These are phyloP conservation scores for Morelia viridis DNA, from an alignment of 2,797 vertebrate species.

Conservation along the genomic window DNA sequence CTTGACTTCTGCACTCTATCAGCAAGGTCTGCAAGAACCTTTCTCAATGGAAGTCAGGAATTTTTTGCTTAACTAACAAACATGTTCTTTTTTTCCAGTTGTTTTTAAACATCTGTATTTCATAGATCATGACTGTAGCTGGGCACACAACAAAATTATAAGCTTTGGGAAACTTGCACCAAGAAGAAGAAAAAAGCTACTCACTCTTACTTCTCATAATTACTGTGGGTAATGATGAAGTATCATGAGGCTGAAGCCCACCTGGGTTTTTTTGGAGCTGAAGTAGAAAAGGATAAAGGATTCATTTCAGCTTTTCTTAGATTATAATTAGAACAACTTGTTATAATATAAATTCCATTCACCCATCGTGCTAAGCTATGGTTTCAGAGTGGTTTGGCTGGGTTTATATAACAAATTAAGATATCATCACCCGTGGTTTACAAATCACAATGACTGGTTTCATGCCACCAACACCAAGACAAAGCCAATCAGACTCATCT, in stretches of 20 bases:
- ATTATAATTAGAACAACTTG: not conserved
- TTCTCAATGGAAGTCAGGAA: not conserved
- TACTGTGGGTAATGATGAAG: slow-evolving; percentile 82
- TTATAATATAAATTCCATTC: not conserved
- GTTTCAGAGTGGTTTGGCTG: not conserved
- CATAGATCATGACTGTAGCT: not conserved
- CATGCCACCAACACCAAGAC: not conserved
- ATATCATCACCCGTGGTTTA: not conserved
- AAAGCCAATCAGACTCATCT: not conserved
- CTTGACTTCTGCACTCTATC: not conserved
- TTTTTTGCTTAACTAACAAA: not conserved
- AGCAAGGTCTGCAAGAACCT: no score
- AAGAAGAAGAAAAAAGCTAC: slow-evolving; percentile 53
- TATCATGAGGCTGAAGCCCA: slow-evolving; percentile 79
- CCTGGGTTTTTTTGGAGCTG: slow-evolving; percentile 78
- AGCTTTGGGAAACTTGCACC: not conserved
- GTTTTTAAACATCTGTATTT: not conserved
- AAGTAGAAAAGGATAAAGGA: slow-evolving; percentile 55
- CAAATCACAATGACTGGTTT: not conserved
- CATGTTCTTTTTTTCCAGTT: not conserved
- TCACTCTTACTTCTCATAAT: slow-evolving; percentile 91
- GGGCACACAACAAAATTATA: not conserved
- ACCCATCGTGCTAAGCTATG: not conserved
- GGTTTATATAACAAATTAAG: not conserved
- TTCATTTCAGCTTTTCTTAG: slow-evolving; percentile 16